These are phyloP conservation scores for Ctenochaetus hawaiiensis DNA, from an alignment of 2,797 vertebrate species.

Conservation along the genomic window DNA sequence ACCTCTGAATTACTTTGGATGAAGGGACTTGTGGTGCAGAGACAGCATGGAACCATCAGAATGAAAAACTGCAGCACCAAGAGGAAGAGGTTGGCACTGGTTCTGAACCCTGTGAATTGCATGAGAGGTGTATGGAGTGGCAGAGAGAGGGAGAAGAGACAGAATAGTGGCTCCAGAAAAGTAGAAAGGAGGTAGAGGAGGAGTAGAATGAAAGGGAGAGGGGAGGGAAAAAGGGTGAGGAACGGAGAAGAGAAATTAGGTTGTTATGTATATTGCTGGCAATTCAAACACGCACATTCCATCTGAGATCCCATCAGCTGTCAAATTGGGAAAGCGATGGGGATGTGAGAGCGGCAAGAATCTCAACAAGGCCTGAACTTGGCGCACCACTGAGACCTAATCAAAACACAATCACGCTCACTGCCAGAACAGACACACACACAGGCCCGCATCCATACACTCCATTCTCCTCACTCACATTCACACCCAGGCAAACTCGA, in stretches of 20 bases:
- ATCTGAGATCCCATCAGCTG: conserved; percentile 93
- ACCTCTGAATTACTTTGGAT: conserved; percentile 24
- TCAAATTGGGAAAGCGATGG: conserved; percentile 88
- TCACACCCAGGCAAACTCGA: conserved; percentile 58
- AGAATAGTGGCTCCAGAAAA: conserved; percentile 59
- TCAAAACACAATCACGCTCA: conserved; percentile 86
- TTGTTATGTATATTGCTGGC: conserved; percentile 90
- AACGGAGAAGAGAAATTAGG: conserved; percentile 85
- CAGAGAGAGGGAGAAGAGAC: conserved; percentile 35
- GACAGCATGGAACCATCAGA: conserved; percentile 33
- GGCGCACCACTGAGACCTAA: conserved; percentile 82
- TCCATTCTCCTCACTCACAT: conserved; percentile 58
- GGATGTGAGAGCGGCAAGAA: conserved; percentile 78
- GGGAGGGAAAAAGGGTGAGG: conserved; percentile 41
- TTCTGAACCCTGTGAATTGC: conserved; percentile 47
- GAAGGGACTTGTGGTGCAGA: conserved; percentile 23
- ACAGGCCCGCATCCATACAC: conserved; percentile 52
- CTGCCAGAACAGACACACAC: conserved; percentile 74
- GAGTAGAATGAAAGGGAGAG: conserved; percentile 48
- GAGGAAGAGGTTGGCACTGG: conserved; percentile 34
- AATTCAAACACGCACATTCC: conserved; percentile 92
- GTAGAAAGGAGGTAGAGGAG: conserved; percentile 40
- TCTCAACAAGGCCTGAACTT: conserved; percentile 81
- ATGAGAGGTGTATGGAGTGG: conserved; percentile 40
- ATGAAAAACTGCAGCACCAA: conserved; percentile 43